A percentile compares a stretch with the other conserved stretches of the same genome.
Evolutionary conservation across 2,888 invertebrate species (phyloP).

Genomic region (Stenurella melanura): DNA sequence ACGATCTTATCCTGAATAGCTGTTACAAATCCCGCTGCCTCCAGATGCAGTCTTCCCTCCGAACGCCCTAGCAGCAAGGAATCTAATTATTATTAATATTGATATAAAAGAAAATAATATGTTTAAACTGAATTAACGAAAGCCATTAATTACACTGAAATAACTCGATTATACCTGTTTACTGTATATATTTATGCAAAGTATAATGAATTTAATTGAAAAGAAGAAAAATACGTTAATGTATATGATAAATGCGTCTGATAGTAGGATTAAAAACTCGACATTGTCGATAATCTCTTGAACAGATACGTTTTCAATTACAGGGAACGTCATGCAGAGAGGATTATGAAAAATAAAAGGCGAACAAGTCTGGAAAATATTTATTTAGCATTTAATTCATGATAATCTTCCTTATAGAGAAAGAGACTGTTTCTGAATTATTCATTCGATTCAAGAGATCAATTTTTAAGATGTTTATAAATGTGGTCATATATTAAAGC

Average conservation of each 20-base stretch:
- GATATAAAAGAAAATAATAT: too few species aligned
- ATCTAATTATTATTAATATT: too few species aligned
- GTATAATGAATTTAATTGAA: not conserved
- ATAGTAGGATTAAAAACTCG: conserved; percentile 22
- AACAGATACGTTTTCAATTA: conserved; percentile 52
- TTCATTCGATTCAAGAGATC: conserved; percentile 57
- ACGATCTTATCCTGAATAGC: too few species aligned
- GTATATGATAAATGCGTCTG: conserved; percentile 20
- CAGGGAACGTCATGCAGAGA: conserved; percentile 45
- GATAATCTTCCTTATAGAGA: conserved; percentile 45
- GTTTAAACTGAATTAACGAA: too few species aligned
- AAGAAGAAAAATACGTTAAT: conserved; percentile 10
- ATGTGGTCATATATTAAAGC: conserved; percentile 25
- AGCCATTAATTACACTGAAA: too few species aligned
- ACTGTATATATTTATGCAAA: not conserved
- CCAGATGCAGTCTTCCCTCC: too few species aligned
- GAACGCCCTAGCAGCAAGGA: too few species aligned
- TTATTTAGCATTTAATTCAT: conserved; percentile 50
- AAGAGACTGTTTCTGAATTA: conserved; percentile 55
- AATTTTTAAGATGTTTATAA: conserved; percentile 54
- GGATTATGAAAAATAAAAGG: conserved; percentile 54
- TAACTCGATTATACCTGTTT: too few species aligned
- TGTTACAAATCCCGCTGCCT: too few species aligned
- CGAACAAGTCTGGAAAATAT: conserved; percentile 44
- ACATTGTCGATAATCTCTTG: conserved; percentile 36